A percentile compares a stretch with the other conserved stretches of the same genome.
Evolutionary conservation across 1,140 invertebrate genomes (phyloP).

Genomic region (Ganaspis sp.): DNA sequence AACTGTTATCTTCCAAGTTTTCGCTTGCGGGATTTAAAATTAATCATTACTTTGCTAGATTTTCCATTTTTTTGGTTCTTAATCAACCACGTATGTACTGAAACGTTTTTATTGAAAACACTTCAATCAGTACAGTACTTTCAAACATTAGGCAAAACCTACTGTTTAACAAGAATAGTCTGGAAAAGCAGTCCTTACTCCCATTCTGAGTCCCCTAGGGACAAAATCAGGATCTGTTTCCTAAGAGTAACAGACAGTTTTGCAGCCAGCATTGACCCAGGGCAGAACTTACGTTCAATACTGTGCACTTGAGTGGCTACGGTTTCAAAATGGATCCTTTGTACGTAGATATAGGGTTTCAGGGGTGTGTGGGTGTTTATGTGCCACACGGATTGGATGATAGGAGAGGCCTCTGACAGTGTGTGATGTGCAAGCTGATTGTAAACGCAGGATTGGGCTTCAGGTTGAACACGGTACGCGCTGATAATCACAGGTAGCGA

Average conservation of each 20-base stretch:
- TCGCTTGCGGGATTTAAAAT: neutral
- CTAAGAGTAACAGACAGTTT: neutral
- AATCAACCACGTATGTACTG: no score
- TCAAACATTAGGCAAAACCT: no score
- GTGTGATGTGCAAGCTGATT: conserved; percentile 57
- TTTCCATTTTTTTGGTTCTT: no score
- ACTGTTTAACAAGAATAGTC: no score
- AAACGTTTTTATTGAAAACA: no score
- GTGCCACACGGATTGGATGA: neutral
- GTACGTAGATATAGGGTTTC: conserved; percentile 43
- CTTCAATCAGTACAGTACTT: no score
- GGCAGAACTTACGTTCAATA: conserved; percentile 3
- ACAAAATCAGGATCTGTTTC: no score
- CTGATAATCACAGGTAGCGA: conserved; percentile 74
- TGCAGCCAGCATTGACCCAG: no score
- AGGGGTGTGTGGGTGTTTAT: conserved; percentile 20
- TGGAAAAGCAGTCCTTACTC: no score
- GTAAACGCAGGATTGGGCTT: conserved; percentile 69
- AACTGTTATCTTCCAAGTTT: conserved; percentile 10
- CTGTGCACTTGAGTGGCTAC: conserved; percentile 44
- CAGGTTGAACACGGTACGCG: conserved; percentile 64
- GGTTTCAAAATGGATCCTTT: conserved; percentile 67
- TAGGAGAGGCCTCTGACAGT: neutral
- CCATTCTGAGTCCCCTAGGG: no score
- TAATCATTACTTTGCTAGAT: neutral